phyloP scores from a whole-genome alignment of 2,113 vertebrate species.

The Cathartes aura region DNA sequence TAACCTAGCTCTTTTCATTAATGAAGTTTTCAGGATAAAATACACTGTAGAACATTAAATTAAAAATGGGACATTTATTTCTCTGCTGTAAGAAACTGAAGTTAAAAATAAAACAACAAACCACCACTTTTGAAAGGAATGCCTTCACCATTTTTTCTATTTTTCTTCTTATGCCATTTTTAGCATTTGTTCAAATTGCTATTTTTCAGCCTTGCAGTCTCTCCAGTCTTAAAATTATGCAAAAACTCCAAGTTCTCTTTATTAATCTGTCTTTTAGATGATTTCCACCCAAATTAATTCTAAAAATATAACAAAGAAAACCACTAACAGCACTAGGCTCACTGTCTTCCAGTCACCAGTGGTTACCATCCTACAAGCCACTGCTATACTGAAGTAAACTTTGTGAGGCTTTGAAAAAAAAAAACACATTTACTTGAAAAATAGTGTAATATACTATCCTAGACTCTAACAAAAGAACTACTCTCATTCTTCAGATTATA shows the following conservation, averaged over 20 bases:
- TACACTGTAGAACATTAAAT: not conserved
- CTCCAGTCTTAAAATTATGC: constrained; percentile 42
- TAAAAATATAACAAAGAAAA: constrained; percentile 71
- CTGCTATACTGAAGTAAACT: constrained; percentile 12
- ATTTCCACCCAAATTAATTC: constrained; percentile 42
- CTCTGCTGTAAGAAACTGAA: not conserved
- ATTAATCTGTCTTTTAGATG: constrained; percentile 36
- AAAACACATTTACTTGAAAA: constrained; percentile 26
- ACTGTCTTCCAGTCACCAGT: constrained; percentile 49
- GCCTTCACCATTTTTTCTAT: not conserved
- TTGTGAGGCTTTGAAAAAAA: not conserved
- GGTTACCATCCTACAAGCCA: constrained; percentile 4
- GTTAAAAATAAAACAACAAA: not conserved
- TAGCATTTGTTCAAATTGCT: constrained; percentile 39
- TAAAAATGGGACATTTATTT: not conserved
- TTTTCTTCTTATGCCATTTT: not conserved
- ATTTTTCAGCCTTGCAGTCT: constrained; percentile 67
- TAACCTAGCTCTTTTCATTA: not conserved
- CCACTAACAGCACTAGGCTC: constrained; percentile 39
- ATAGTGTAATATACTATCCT: not conserved
- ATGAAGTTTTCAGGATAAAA: not conserved
- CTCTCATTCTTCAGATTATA: not conserved
- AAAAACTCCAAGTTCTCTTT: constrained; percentile 8
- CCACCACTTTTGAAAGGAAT: not conserved
- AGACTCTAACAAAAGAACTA: not conserved